Percentiles rank a stretch among this genome's conserved stretches.
phyloP scores from a whole-genome alignment of 2,888 invertebrate species.

The Pimpla rufipes region DNA sequence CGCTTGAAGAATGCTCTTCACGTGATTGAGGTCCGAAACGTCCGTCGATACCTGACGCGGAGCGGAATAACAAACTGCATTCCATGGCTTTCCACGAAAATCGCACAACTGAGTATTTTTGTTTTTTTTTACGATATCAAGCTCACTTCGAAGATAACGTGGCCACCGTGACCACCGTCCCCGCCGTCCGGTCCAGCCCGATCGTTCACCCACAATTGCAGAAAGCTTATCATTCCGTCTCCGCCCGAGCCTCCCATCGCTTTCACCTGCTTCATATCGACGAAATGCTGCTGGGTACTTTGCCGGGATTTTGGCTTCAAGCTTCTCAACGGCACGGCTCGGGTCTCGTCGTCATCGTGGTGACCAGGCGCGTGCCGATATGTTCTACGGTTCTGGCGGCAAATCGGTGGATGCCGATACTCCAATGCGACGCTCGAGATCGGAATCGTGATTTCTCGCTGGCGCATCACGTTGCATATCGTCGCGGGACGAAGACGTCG shows the following conservation, averaged over 20 bases:
- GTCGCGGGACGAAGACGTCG: constrained; percentile 66
- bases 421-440: constrained; percentile 38
- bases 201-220: constrained; percentile 93
- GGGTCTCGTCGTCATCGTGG: constrained; percentile 55
- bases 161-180: constrained; percentile 98
- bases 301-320: constrained; percentile 77
- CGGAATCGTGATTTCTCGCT: constrained; percentile 49
- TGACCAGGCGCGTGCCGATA: constrained; percentile 70
- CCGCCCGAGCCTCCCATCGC: constrained; percentile 96
- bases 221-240: constrained; percentile 95
- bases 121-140: neutral
- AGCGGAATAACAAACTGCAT: constrained; percentile 35
- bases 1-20: constrained; percentile 88
- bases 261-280: constrained; percentile 86
- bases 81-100: neutral
- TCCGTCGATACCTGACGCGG: constrained; percentile 87
- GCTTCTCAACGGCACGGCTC: constrained; percentile 77
- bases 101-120: neutral
- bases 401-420: constrained; percentile 1
- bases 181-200: constrained; percentile 98
- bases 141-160: constrained; percentile 92
- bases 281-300: constrained; percentile 74
- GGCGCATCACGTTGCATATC: constrained; percentile 62
- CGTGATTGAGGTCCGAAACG: constrained; percentile 90
- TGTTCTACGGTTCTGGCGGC: constrained; percentile 62